Evolutionary conservation across 2,888 invertebrate genomes (phyloP).

Genomic region (Leptothorax acervorum): DNA sequence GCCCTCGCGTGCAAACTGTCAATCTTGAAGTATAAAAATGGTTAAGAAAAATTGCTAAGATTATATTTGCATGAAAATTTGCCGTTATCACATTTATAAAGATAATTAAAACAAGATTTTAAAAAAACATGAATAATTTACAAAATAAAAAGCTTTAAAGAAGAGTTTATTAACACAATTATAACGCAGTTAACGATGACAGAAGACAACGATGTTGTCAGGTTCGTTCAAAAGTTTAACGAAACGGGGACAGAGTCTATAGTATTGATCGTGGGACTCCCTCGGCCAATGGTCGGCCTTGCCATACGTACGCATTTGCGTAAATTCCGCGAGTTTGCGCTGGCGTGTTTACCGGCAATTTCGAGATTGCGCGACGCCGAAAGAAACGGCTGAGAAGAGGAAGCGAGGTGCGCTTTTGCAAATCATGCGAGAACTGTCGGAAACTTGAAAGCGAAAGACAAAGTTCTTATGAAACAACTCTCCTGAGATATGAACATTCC

Average conservation of each 20-base stretch:
- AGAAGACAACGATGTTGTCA: background rate
- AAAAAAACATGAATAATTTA: background rate
- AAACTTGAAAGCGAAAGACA: constrained; percentile 11
- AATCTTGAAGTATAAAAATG: background rate
- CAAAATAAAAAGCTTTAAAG: background rate
- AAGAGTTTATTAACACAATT: background rate
- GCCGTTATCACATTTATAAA: background rate
- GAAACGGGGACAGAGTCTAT: constrained; percentile 18
- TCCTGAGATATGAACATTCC: constrained; percentile 1
- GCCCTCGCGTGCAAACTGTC: background rate
- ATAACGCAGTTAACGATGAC: background rate
- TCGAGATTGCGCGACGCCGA: constrained; percentile 33
- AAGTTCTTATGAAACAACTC: constrained; percentile 19
- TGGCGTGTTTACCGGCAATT: constrained; percentile 30
- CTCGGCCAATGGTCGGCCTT: constrained; percentile 8
- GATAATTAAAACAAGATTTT: background rate
- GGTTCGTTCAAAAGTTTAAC: constrained; percentile 20
- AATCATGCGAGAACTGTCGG: constrained; percentile 19
- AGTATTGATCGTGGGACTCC: constrained; percentile 32
- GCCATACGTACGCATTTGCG: constrained; percentile 15
- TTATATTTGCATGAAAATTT: background rate
- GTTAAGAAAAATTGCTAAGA: background rate
- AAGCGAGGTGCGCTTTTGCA: constrained; percentile 11
- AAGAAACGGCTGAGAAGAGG: background rate
- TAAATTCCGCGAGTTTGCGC: constrained; percentile 28